These are phyloP conservation scores for Drosophila kuntzei DNA, from an alignment of 2,888 invertebrate species.

Conservation along the genomic window DNA sequence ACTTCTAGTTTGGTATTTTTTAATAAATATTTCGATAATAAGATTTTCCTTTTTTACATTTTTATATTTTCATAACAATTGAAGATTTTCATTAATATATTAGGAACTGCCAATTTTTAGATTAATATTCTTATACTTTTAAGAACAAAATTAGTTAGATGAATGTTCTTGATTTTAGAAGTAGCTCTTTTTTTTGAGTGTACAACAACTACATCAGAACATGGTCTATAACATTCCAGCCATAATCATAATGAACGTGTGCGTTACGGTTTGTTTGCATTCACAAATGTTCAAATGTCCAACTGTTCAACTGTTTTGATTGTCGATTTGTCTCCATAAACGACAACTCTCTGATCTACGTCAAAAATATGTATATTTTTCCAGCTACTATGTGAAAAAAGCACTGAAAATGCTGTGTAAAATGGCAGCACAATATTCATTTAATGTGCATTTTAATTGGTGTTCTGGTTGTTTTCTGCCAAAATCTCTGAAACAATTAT, in stretches of 20 bases:
- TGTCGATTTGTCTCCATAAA: constrained; percentile 60
- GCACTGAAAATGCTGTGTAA: neutral
- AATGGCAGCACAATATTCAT: neutral
- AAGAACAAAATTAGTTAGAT: too few relatives aligned
- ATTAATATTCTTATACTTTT: too few relatives aligned
- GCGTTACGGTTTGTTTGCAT: constrained; percentile 68
- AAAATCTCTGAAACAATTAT: neutral
- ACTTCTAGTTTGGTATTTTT: too few relatives aligned
- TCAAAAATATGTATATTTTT: neutral
- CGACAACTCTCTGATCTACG: neutral
- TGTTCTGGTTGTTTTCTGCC: neutral
- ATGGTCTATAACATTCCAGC: constrained; percentile 45
- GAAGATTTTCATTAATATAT: too few relatives aligned
- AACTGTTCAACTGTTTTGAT: constrained; percentile 61
- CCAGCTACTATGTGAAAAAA: neutral
- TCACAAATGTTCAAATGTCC: constrained; percentile 20
- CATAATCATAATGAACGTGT: constrained; percentile 74
- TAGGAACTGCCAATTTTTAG: too few relatives aligned
- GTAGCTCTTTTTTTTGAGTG: too few relatives aligned
- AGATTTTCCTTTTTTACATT: too few relatives aligned
- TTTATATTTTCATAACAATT: too few relatives aligned
- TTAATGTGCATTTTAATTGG: neutral
- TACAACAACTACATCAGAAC: constrained; percentile 22
- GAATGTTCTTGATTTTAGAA: too few relatives aligned
- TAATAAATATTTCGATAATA: too few relatives aligned